A percentile compares a stretch with the other conserved stretches of the same genome.
Conservation (phyloP, 1,140 invertebrate genomes). For the Drosophila rhopaloa region DNA sequence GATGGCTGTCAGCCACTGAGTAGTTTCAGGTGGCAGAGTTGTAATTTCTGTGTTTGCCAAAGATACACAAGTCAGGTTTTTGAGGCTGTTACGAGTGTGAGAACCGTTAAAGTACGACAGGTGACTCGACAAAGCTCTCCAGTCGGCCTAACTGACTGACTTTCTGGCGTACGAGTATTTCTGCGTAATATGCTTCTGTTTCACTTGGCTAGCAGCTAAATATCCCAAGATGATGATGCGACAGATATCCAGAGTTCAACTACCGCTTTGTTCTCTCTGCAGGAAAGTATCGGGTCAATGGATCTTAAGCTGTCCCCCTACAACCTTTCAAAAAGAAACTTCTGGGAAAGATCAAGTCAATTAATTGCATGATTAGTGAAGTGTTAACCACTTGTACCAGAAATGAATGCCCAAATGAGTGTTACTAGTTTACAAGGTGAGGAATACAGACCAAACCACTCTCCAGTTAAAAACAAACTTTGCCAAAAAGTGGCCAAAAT, state of each 20-base stretch:
- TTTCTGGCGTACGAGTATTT: slow-evolving; percentile 28
- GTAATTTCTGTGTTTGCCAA: slow-evolving; percentile 68
- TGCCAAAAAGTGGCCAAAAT: slow-evolving; percentile 46
- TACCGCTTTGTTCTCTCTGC: slow-evolving; percentile 25
- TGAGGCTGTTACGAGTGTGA: slow-evolving; percentile 66
- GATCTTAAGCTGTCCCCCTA: background rate
- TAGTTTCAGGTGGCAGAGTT: slow-evolving; percentile 40
- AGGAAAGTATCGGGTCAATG: slow-evolving; percentile 23
- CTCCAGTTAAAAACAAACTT: slow-evolving; percentile 56
- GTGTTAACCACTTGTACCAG: slow-evolving; percentile 22
- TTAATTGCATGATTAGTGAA: slow-evolving; percentile 19
- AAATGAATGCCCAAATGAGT: slow-evolving; percentile 29
- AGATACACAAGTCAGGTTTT: slow-evolving; percentile 64
- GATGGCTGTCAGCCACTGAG: slow-evolving; percentile 36
- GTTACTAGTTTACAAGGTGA: slow-evolving; percentile 48
- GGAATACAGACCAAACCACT: slow-evolving; percentile 43
- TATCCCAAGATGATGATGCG: slow-evolving; percentile 71
- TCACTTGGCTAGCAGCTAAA: slow-evolving; percentile 45
- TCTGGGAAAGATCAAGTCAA: slow-evolving; percentile 30
- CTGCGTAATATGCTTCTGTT: slow-evolving; percentile 44
- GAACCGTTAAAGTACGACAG: slow-evolving; percentile 71
- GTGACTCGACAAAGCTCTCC: slow-evolving; percentile 58
- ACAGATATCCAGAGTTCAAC: slow-evolving; percentile 68
- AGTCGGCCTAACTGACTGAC: slow-evolving; percentile 34
- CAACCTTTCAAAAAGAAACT: slow-evolving; percentile 7